Conservation (phyloP, 1,140 invertebrate genomes). For the Acromyrmex echinatior region DNA sequence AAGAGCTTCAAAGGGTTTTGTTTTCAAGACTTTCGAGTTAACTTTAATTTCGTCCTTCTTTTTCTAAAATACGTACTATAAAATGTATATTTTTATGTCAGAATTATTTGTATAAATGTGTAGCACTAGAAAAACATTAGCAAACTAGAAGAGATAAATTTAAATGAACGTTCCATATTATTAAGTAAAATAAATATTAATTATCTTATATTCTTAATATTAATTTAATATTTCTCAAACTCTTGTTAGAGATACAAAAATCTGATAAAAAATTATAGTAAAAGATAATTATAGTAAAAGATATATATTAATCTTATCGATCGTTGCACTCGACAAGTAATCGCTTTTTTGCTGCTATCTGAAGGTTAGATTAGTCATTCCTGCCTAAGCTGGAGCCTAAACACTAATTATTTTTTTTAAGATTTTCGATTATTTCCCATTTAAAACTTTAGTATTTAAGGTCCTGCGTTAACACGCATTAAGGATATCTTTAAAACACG, state of each 20-base stretch:
- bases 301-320: neutral
- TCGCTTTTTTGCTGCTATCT: neutral
- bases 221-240: neutral
- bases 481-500: neutral
- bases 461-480: neutral
- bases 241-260: neutral
- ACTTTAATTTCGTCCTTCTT: neutral
- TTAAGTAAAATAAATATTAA: neutral
- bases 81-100: neutral
- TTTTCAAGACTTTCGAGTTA: neutral
- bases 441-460: neutral
- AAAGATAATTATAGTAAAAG: neutral
- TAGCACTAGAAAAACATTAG: neutral
- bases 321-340: neutral
- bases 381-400: too few relatives aligned
- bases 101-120: neutral
- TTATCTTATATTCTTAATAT: neutral
- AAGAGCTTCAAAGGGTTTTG: neutral
- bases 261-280: neutral
- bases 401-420: neutral
- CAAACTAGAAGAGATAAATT: neutral
- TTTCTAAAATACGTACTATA: neutral
- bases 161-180: neutral
- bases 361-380: neutral
- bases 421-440: neutral